phyloP scores from a whole-genome alignment of 2,113 vertebrate genomes.

The Bambusicola thoracicus region DNA sequence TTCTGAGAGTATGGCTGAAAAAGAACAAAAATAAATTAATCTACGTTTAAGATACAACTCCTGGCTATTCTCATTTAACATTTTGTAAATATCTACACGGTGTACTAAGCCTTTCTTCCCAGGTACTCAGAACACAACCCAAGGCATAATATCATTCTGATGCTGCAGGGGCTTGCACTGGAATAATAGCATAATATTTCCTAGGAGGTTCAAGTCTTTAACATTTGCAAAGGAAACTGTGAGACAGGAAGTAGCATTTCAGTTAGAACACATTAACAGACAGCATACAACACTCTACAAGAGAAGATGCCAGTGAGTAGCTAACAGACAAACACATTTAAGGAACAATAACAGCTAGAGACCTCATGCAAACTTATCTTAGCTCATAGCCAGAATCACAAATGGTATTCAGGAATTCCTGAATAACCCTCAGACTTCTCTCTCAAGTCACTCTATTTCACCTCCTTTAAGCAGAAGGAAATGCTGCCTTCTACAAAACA shows the following conservation, averaged over 20 bases:
- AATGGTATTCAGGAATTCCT: neutral
- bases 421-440: neutral
- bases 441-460: neutral
- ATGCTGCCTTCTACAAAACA: neutral
- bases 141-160: neutral
- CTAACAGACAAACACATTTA: neutral
- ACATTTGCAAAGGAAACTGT: neutral
- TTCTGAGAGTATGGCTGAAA: conserved; percentile 83
- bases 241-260: neutral
- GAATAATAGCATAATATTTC: neutral
- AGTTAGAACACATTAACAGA: neutral
- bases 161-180: neutral
- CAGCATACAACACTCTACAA: neutral
- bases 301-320: neutral
- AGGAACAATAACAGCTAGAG: neutral
- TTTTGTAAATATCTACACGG: neutral
- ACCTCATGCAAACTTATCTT: neutral
- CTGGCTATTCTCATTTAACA: neutral
- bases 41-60: neutral
- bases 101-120: neutral
- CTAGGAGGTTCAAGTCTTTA: neutral
- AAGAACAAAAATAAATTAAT: neutral
- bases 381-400: neutral
- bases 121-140: neutral
- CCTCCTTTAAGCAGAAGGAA: neutral